Base-by-base conservation (phyloP, 2,888 invertebrate genomes). In the Nemurella pictetii region DNA sequence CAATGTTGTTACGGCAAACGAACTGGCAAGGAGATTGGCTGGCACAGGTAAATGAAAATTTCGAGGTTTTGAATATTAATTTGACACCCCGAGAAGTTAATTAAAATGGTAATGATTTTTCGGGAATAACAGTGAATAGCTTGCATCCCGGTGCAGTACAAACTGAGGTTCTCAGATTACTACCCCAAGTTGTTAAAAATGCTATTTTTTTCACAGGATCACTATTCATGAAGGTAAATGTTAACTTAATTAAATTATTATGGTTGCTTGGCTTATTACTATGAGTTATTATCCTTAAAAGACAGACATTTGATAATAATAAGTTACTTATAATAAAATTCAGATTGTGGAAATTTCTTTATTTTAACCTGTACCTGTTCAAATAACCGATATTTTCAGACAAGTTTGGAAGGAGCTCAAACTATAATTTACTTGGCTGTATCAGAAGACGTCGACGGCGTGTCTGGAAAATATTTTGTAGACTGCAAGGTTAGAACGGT, bases 1-100 rank as follows among this genome's bases (percentile, higher is more conserved):
- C 86, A 92, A 92, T 81, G 88, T 92, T 0, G 86, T 92, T 0
- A 92, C 92, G 75, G 90, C 91, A 15, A 92, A 91, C 29, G 92
- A 92, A 86, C 87, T 93, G 28, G 90, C 92, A 0, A 88, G 91
- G 83, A 89, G 90, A 74, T 85, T 92, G 81, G 88, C 90, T 80
- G 92, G 90, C 0, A 90, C 90, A 0, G 88, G 84, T 82, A 84
- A 83, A 75, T 28, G 0, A 28, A 55, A 78, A 84, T 15, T 35
- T 32, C 35, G 12, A 7, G 80, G 0, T 84, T 72, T 80, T 84
- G n/a, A 1, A 20, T n/a, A 20, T 77, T 2, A 27, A 28, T n/a
- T n/a, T 20, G 4, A n/a, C 12, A 25, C 27, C 5, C 25, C 9
- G 12, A 80, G 15, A 25, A 30, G 80, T 28, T 29, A n/a, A n/a